phyloP scores from a whole-genome alignment of 1,140 invertebrate species.

The Hermetia illucens region DNA sequence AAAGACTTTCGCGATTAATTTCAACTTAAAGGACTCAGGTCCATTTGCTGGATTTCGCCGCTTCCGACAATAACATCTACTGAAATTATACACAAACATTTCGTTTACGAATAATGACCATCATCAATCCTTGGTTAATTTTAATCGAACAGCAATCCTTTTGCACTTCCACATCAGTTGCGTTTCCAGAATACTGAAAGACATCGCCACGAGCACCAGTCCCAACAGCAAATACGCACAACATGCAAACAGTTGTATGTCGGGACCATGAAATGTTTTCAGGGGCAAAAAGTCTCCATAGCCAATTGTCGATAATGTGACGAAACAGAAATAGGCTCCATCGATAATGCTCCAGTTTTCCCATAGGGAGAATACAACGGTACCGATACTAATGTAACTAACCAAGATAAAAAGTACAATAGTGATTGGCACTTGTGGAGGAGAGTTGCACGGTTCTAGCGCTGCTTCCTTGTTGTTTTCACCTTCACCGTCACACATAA shows the following conservation, averaged over 20 bases:
- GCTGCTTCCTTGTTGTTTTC: conserved; percentile 1
- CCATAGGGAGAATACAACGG: conserved; percentile 53
- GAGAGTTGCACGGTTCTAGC: conserved; percentile 4
- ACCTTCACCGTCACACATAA: conserved; percentile 4
- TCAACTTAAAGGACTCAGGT: too few species aligned
- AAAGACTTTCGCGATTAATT: too few species aligned
- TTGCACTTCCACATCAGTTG: conserved; percentile 66
- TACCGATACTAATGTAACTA: conserved; percentile 56
- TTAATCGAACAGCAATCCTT: conserved; percentile 39
- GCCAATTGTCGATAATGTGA: conserved; percentile 73
- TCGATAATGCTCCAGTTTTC: conserved; percentile 69
- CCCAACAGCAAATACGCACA: conserved; percentile 78
- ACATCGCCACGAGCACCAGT: conserved; percentile 81
- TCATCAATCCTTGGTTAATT: conserved; percentile 23
- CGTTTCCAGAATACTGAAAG: conserved; percentile 82
- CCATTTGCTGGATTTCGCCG: too few species aligned
- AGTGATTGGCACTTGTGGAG: conserved; percentile 50
- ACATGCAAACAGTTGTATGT: conserved; percentile 63
- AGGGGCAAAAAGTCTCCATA: conserved; percentile 68
- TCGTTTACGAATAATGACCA: not conserved
- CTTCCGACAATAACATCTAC: too few species aligned
- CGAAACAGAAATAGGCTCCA: conserved; percentile 77
- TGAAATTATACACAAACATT: too few species aligned
- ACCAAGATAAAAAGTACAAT: conserved; percentile 53
- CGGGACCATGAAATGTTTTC: conserved; percentile 43